These are phyloP conservation scores for Rhinopomastus cyanomelas DNA, from an alignment of 2,113 vertebrate species.

Conservation along the genomic window DNA sequence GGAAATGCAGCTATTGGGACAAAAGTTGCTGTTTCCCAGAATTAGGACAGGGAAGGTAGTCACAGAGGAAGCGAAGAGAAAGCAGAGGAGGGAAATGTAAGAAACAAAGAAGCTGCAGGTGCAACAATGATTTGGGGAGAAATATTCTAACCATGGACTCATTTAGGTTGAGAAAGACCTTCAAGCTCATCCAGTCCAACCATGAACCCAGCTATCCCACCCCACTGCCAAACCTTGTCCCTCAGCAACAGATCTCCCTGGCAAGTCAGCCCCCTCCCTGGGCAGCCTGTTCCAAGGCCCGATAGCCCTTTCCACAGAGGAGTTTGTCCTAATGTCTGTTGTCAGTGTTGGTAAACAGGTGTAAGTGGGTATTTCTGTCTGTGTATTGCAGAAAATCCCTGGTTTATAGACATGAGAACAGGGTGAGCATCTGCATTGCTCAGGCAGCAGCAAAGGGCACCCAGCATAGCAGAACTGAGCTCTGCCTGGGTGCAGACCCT, in stretches of 20 bases:
- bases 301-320: too few species aligned
- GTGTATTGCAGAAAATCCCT: background rate
- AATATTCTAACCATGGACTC: background rate
- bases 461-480: rapidly evolving
- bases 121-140: background rate
- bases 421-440: background rate
- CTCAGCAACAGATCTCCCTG: too few species aligned
- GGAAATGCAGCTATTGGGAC: background rate
- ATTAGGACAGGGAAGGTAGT: background rate
- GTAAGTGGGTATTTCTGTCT: too few species aligned
- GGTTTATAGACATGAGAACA: rapidly evolving
- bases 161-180: too few species aligned
- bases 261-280: too few species aligned
- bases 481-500: background rate
- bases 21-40: background rate
- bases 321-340: too few species aligned
- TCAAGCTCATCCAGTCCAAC: too few species aligned
- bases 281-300: too few species aligned
- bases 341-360: rapidly evolving
- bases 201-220: too few species aligned
- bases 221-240: too few species aligned
- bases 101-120: background rate
- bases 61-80: background rate
- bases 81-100: background rate
- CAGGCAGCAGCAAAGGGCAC: background rate